Percentiles rank a stretch among this genome's conserved stretches.
Evolutionary conservation across 1,140 invertebrate species (phyloP).

Genomic region (Euglossa dilemma): DNA sequence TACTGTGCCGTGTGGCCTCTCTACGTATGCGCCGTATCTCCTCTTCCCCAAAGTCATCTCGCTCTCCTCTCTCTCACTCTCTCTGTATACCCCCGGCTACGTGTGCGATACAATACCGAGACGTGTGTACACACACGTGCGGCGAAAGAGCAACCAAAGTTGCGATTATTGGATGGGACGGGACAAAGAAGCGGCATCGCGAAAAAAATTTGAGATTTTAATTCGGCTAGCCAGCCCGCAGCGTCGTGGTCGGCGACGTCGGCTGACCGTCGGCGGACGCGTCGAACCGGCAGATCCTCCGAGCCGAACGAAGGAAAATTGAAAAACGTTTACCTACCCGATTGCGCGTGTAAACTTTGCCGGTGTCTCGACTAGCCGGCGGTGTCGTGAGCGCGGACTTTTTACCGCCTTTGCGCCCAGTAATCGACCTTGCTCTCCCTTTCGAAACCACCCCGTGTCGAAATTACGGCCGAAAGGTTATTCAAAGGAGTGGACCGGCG

Average conservation of each 20-base stretch:
- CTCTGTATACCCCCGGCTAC: conserved; percentile 1
- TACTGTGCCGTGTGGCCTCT: conserved; percentile 54
- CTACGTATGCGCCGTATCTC: conserved; percentile 48
- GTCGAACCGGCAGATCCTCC: too few relatives aligned
- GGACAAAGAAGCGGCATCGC: background rate
- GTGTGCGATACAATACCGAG: conserved; percentile 33
- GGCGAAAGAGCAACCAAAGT: conserved; percentile 22
- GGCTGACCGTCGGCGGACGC: too few relatives aligned
- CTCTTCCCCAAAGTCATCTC: conserved; percentile 21
- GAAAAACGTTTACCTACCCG: background rate
- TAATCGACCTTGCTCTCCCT: too few relatives aligned
- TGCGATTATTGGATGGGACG: conserved; percentile 13
- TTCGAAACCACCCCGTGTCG: too few relatives aligned
- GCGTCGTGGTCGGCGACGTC: too few relatives aligned
- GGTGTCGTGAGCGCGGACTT: background rate
- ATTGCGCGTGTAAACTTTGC: background rate
- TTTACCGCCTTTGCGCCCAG: background rate
- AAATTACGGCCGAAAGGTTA: too few relatives aligned
- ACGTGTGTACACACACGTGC: conserved; percentile 28
- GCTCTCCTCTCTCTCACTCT: too few relatives aligned
- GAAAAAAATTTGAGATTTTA: background rate
- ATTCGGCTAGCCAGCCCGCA: background rate
- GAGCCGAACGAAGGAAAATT: background rate
- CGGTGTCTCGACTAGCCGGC: background rate
- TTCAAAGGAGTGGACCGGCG: background rate